Evolutionary conservation across 1,140 invertebrate genomes (phyloP).

Genomic region (Drosophila miranda): DNA sequence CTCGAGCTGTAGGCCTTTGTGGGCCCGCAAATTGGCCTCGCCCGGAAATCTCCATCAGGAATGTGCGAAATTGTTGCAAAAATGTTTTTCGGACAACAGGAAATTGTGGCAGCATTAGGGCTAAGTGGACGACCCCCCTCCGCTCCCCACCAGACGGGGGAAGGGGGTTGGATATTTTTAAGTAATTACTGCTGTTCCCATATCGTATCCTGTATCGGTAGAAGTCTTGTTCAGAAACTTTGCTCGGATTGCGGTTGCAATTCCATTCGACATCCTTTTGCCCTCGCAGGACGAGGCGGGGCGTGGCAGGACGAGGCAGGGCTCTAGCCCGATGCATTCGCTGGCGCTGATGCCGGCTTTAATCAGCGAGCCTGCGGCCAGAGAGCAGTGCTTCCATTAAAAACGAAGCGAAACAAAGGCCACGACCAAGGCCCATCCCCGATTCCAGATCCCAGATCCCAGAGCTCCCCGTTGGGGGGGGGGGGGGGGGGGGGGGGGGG

Average conservation of each 20-base stretch:
- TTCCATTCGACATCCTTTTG: not conserved
- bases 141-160: too few relatives aligned
- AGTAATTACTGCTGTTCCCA: constrained; percentile 36
- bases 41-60: constrained; percentile 36
- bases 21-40: constrained; percentile 39
- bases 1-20: constrained; percentile 58
- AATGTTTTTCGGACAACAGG: constrained; percentile 60
- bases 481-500: too few relatives aligned
- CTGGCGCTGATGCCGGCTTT: constrained; percentile 47
- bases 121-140: constrained; percentile 40
- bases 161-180: constrained; percentile 21
- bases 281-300: not conserved
- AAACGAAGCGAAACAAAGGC: constrained; percentile 48
- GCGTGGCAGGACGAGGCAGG: not conserved
- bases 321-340: constrained; percentile 35
- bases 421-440: not conserved
- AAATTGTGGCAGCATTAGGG: constrained; percentile 66
- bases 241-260: constrained; percentile 19
- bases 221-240: not conserved
- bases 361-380: constrained; percentile 57
- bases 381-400: constrained; percentile 51
- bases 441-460: too few relatives aligned
- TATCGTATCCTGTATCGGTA: not conserved
- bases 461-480: too few relatives aligned
- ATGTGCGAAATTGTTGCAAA: constrained; percentile 57